phyloP scores from a whole-genome alignment of 2,113 vertebrate genomes.

The Pipra filicauda region DNA sequence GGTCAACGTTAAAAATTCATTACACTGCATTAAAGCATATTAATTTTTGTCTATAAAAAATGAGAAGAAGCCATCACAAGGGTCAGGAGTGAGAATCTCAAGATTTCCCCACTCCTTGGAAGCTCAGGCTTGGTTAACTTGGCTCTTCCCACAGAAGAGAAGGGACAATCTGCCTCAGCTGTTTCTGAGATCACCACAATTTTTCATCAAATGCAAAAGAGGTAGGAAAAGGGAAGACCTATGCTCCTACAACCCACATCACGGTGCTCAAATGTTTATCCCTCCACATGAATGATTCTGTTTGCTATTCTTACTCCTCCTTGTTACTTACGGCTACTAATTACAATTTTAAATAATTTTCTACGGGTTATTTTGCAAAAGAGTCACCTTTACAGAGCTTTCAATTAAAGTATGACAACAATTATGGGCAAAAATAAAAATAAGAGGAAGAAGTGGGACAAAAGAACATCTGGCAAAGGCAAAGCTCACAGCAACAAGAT shows the following conservation, averaged over 20 bases:
- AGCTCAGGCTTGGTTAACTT: not conserved
- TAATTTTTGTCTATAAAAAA: not conserved
- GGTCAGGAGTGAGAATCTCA: not conserved
- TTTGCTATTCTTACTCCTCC: not conserved
- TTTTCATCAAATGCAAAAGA: not conserved
- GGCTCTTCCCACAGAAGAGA: not conserved
- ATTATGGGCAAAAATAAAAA: not conserved
- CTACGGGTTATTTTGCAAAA: not conserved
- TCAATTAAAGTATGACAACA: not conserved
- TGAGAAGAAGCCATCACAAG: not conserved
- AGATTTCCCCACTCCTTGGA: not conserved
- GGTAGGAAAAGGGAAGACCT: not conserved
- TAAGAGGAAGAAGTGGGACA: fast-evolving
- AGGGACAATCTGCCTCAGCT: not conserved
- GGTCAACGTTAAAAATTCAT: not conserved
- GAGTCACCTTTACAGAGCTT: not conserved
- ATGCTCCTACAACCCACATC: not conserved
- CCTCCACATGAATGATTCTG: not conserved
- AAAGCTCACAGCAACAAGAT: not conserved
- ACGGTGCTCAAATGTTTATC: not conserved
- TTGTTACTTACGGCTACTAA: not conserved
- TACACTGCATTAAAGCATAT: not conserved
- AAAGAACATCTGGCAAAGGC: not conserved
- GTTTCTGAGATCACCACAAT: not conserved
- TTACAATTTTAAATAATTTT: not conserved